Evolutionary conservation across 2,888 invertebrate genomes (phyloP).

Genomic region (Timema cristinae): DNA sequence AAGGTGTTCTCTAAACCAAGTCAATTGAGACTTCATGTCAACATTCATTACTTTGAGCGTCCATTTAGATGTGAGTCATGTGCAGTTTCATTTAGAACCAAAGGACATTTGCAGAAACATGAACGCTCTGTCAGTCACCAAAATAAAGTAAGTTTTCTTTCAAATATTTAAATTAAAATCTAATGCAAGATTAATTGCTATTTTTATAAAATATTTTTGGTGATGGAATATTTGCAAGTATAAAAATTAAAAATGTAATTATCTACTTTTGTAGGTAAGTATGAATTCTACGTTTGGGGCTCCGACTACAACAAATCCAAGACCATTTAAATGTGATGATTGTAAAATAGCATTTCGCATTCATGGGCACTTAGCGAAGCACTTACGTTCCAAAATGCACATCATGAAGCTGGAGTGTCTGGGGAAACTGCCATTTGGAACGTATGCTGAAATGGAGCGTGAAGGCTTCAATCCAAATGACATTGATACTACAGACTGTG

Average conservation of each 20-base stretch:
- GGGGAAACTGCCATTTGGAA: constrained; percentile 89
- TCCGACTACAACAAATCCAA: constrained; percentile 80
- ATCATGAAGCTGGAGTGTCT: constrained; percentile 90
- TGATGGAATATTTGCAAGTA: not conserved
- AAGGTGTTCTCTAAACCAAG: constrained; percentile 90
- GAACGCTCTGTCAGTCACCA: constrained; percentile 88
- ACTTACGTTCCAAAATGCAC: constrained; percentile 93
- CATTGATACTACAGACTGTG: constrained; percentile 95
- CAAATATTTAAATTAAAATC: not conserved
- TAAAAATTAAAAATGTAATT: not conserved
- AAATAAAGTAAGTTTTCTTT: constrained; percentile 64
- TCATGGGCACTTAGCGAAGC: constrained; percentile 95
- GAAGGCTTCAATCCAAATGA: constrained; percentile 87
- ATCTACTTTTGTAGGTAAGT: constrained; percentile 48
- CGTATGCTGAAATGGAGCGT: constrained; percentile 90
- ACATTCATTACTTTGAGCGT: constrained; percentile 92
- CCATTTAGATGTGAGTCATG: constrained; percentile 90
- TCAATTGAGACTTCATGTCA: constrained; percentile 85
- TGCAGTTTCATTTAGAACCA: constrained; percentile 82
- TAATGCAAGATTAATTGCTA: not conserved
- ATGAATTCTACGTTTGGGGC: constrained; percentile 83
- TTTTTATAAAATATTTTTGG: not conserved
- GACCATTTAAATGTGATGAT: constrained; percentile 93
- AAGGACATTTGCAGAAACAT: constrained; percentile 91
- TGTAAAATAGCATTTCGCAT: constrained; percentile 95